Evolutionary conservation across 30 jellyfish, hydroid and myxozoan genomes (phyloP), one percentile per base, ranked within the genome.

Genomic region (Pelagia noctiluca): DNA sequence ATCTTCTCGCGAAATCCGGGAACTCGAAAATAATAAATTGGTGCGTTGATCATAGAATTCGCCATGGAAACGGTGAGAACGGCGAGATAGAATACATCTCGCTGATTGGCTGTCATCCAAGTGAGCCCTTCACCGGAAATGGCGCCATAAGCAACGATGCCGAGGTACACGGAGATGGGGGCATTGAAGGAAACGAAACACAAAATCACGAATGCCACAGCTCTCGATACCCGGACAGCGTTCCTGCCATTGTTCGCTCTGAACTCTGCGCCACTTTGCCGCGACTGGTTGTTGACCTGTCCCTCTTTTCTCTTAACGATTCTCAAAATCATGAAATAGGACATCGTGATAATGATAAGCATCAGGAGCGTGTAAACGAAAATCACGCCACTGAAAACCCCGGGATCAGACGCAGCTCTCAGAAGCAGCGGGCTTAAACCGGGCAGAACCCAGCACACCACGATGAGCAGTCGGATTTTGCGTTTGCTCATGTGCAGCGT

Each of bases 31-130:
- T 85, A 92, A 34, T 92, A 92, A 21, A 92, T 92, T 26, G 88
- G 35, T 1, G 98, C 97, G 67, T 92, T 92, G 70, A 92, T 80
- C 25, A 70, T 48, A 18, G 98, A 85, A 69, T 92, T 92, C 54
- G 71, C 35, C 89, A 86, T 19, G 10, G 88, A 63, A 5, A 75
- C 23, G 12, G 90, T 75, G 16, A 76, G 24, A 0, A 50, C 71
- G 24, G 67, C 24, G 7, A 68, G 71, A 35, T 86, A 86, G 28
- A 86, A 7, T 16, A 76, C 49, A 65, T 86, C 90, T 16, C 35
- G 19, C 0, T 42, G 42, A 12, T 70, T 29, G 1, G 24, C 8
- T 5, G 76, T 37, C 35, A 70, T 8, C 28, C 49, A 30, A 2
- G 82, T 16, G 24, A 70, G n/a, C 8, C 3, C 1, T 5, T 12